Evolutionary conservation across 2,797 vertebrate species (phyloP).

Genomic region (Mormyrus proboscirostris): DNA sequence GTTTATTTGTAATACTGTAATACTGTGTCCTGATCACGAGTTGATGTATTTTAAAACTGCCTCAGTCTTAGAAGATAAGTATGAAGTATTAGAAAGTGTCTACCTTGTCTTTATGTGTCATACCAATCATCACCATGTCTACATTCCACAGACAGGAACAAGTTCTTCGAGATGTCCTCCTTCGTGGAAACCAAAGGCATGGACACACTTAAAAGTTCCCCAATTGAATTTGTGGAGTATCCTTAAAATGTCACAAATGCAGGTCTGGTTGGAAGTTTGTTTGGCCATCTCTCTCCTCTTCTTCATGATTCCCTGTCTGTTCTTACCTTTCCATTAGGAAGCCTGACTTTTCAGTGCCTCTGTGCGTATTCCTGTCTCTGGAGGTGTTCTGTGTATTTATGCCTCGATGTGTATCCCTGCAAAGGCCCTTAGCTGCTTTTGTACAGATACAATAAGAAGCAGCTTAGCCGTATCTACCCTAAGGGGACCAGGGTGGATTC

Average conservation of each 20-base stretch:
- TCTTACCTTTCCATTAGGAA: not conserved
- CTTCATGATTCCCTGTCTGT: not conserved
- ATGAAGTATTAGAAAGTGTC: not conserved
- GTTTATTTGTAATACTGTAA: not conserved
- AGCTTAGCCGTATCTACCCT: constrained; percentile 88
- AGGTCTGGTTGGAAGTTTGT: not conserved
- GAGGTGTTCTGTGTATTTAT: not conserved
- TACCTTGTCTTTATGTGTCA: not conserved
- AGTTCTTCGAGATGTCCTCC: constrained; percentile 84
- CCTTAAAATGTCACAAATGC: constrained; percentile 41
- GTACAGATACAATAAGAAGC: constrained; percentile 85
- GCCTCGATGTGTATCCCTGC: not conserved
- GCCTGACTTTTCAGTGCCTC: not conserved
- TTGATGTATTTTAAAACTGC: not conserved
- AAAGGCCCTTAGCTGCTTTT: constrained; percentile 42
- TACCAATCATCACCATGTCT: not conserved
- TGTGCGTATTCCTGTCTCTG: not conserved
- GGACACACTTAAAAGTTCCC: constrained; percentile 76
- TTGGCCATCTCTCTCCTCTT: not conserved
- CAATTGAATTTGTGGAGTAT: constrained; percentile 89
- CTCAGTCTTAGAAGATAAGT: not conserved
- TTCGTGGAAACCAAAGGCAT: constrained; percentile 87
- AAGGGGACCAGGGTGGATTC: constrained; percentile 88
- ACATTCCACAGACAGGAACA: constrained; percentile 65
- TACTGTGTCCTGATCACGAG: not conserved